Evolutionary conservation across 2,888 invertebrate species (phyloP).

Genomic region (Perizoma affinitatum): DNA sequence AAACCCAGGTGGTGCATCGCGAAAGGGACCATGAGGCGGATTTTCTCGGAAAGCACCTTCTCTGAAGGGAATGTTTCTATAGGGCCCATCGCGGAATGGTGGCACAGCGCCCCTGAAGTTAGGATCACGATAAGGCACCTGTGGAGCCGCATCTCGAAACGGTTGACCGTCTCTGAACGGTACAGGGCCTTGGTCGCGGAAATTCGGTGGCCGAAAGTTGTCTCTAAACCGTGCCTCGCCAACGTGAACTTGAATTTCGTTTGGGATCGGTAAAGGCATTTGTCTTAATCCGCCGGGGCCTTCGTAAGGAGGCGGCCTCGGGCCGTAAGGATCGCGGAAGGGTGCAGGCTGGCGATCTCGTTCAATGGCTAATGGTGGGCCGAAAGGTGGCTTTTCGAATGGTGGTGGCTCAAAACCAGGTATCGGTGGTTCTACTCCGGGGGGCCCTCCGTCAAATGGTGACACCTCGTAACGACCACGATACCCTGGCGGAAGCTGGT

Average conservation of each 20-base stretch:
- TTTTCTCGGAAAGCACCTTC: conserved; percentile 71
- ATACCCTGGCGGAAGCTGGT: conserved; percentile 67
- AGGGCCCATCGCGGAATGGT: conserved; percentile 65
- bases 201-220: conserved; percentile 64
- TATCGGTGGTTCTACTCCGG: conserved; percentile 86
- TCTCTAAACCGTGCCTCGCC: conserved; percentile 73
- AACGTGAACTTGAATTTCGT: conserved; percentile 74
- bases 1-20: conserved; percentile 63
- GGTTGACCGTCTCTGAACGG: conserved; percentile 65
- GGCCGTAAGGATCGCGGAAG: conserved; percentile 70
- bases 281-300: conserved; percentile 64
- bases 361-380: conserved; percentile 62
- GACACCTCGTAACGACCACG: conserved; percentile 73
- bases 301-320: conserved; percentile 62
- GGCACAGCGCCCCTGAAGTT: conserved; percentile 68
- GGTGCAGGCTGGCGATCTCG: conserved; percentile 69
- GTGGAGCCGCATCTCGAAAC: conserved; percentile 62
- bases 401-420: conserved; percentile 85
- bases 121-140: conserved; percentile 61
- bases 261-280: conserved; percentile 57
- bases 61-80: conserved; percentile 66
- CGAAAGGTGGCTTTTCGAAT: conserved; percentile 77
- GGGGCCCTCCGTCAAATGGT: conserved; percentile 84
- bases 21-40: conserved; percentile 62
- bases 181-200: conserved; percentile 70